A percentile compares a stretch with the other conserved stretches of the same genome.
phyloP scores from a whole-genome alignment of 92 coral and sea anemone genomes.

The Actinostola sp. region DNA sequence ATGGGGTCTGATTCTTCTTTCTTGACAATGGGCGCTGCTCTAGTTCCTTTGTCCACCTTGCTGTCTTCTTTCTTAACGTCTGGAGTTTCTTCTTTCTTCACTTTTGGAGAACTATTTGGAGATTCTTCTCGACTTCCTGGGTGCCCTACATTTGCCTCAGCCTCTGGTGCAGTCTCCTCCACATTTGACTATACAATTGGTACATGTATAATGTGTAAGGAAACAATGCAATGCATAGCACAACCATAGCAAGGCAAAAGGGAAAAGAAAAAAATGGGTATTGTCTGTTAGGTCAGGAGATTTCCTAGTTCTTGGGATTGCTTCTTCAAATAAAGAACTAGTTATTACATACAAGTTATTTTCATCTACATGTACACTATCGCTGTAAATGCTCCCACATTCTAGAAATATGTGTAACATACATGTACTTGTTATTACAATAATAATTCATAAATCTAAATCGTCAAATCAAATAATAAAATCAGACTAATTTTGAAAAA shows the following conservation, averaged over 20 bases:
- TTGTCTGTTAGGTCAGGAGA: conserved; percentile 22
- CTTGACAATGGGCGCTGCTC: neutral
- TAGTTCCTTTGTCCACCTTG: neutral
- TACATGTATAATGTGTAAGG: conserved; percentile 51
- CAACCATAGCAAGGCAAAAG: conserved; percentile 67
- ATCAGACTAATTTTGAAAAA: too few relatives aligned
- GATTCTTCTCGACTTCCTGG: conserved; percentile 4
- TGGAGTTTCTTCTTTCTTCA: conserved; percentile 32
- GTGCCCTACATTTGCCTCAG: conserved; percentile 16
- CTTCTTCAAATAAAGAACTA: too few relatives aligned
- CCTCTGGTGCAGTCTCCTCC: conserved; percentile 35
- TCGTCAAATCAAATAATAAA: too few relatives aligned
- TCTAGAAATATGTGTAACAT: too few relatives aligned
- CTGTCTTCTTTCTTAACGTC: conserved; percentile 28
- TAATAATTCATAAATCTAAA: too few relatives aligned
- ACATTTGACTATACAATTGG: conserved; percentile 44
- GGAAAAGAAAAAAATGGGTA: conserved; percentile 27
- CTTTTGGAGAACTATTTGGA: conserved; percentile 10
- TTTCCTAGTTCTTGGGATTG: neutral
- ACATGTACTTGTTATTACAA: too few relatives aligned
- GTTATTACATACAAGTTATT: too few relatives aligned
- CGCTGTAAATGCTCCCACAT: too few relatives aligned
- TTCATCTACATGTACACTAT: too few relatives aligned
- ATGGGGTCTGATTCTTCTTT: neutral
- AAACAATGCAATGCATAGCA: conserved; percentile 73